Conservation (phyloP, 2,797 vertebrate genomes). For the Lophius americanus region DNA sequence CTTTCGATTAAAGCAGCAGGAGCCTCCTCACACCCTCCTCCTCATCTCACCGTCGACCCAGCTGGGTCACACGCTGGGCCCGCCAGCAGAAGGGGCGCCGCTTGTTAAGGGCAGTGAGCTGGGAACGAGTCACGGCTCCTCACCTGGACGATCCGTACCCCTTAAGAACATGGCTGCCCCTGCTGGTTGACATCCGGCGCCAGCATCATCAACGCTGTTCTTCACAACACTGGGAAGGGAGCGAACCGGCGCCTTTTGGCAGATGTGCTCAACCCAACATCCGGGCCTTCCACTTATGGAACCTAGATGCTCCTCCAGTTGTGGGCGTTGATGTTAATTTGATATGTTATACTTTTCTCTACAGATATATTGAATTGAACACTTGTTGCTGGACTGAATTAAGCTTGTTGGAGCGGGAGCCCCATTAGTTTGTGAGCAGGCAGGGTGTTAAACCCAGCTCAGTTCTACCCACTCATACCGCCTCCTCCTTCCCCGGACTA, state of each 20-base stretch:
- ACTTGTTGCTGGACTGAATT: no score
- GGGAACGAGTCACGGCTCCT: constrained; percentile 76
- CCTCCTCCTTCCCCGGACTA: no score
- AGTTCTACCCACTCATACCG: no score
- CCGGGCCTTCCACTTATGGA: constrained; percentile 1
- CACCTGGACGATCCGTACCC: constrained; percentile 64
- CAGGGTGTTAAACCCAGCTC: no score
- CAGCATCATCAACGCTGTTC: constrained; percentile 61
- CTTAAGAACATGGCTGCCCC: constrained; percentile 59
- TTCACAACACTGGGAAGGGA: constrained; percentile 54
- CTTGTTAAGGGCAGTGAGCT: constrained; percentile 79
- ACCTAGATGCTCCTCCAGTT: constrained; percentile 6
- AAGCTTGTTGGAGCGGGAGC: no score
- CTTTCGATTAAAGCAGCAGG: constrained; percentile 70
- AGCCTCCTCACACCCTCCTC: constrained; percentile 64
- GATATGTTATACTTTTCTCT: background rate
- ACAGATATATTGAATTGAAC: no score
- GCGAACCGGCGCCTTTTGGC: constrained; percentile 41
- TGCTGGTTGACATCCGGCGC: constrained; percentile 66
- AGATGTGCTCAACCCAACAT: constrained; percentile 27
- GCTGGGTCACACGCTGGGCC: constrained; percentile 68
- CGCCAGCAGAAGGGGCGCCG: constrained; percentile 72
- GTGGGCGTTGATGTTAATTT: constrained; percentile 3
- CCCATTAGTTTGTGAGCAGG: no score
- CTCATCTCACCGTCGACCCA: constrained; percentile 68